These are phyloP conservation scores for Rhinolophus sinicus DNA, from an alignment of 2,113 vertebrate genomes.

Conservation along the genomic window DNA sequence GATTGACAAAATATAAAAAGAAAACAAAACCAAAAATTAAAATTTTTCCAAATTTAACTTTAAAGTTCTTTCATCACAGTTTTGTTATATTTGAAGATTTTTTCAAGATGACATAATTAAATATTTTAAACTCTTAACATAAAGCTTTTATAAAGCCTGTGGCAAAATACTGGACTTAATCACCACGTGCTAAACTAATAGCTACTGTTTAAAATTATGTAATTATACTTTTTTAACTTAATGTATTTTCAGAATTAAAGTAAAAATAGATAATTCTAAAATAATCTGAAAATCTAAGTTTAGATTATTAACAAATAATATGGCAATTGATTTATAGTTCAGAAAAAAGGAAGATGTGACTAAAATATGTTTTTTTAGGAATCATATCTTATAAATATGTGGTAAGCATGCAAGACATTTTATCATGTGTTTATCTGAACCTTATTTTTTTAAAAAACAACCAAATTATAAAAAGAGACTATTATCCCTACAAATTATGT, in stretches of 20 bases:
- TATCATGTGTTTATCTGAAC: not conserved
- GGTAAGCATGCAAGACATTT: conserved; percentile 28
- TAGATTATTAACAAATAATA: conserved; percentile 19
- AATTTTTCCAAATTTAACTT: conserved; percentile 46
- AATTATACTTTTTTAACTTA: not conserved
- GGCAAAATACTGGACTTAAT: not conserved
- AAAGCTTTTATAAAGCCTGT: conserved; percentile 34
- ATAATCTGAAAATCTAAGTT: conserved; percentile 52
- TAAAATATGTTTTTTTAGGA: conserved; percentile 22
- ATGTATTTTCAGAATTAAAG: conserved; percentile 49
- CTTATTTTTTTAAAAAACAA: conserved; percentile 65
- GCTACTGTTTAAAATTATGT: conserved; percentile 21
- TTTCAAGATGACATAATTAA: conserved; percentile 27
- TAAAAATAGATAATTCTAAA: conserved; percentile 60
- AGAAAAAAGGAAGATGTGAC: conserved; percentile 29
- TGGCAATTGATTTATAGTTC: conserved; percentile 30
- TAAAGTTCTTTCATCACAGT: conserved; percentile 10
- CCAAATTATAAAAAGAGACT: conserved; percentile 31
- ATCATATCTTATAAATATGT: conserved; percentile 5
- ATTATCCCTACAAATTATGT: not conserved
- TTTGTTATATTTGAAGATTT: conserved; percentile 36
- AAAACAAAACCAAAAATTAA: conserved; percentile 50
- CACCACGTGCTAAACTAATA: conserved; percentile 12
- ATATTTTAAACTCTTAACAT: conserved; percentile 32
- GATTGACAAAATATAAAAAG: conserved; percentile 8